These are phyloP conservation scores for Rhadina sibilatrix DNA, from an alignment of 2,113 vertebrate species.

Conservation along the genomic window DNA sequence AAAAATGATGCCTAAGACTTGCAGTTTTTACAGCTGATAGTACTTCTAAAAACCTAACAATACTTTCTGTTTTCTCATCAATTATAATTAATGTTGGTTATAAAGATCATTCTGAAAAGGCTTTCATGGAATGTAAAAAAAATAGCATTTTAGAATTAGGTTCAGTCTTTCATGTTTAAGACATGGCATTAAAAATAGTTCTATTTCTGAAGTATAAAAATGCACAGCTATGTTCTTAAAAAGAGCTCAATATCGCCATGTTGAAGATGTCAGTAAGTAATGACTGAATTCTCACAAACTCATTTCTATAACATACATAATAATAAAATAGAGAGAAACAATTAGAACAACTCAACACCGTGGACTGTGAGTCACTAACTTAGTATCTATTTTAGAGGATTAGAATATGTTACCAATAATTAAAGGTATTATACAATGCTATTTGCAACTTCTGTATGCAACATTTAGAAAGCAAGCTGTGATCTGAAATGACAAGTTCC, in stretches of 20 bases:
- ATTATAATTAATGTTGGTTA: not conserved
- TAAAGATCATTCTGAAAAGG: not conserved
- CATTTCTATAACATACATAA: not conserved
- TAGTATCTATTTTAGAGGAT: not conserved
- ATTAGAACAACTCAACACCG: not conserved
- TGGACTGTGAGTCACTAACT: not conserved
- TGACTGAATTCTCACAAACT: not conserved
- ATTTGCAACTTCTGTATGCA: not conserved
- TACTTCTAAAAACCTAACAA: not conserved
- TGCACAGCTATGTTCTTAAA: not conserved
- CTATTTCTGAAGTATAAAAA: not conserved
- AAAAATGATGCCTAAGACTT: not conserved
- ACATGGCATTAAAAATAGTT: not conserved
- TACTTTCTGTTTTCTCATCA: not conserved
- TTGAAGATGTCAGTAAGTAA: not conserved
- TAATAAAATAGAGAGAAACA: not conserved
- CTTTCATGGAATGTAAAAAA: not conserved
- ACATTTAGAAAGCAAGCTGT: conserved; percentile 56
- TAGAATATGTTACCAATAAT: not conserved
- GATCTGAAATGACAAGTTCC: conserved; percentile 69
- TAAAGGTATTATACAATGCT: not conserved
- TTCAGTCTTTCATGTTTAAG: not conserved
- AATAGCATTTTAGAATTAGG: not conserved
- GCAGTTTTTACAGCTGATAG: not conserved
- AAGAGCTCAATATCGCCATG: not conserved